A percentile compares a stretch with the other conserved stretches of the same genome.
Conservation (phyloP, 2,797 vertebrate species). For the Phataginus tricuspis region DNA sequence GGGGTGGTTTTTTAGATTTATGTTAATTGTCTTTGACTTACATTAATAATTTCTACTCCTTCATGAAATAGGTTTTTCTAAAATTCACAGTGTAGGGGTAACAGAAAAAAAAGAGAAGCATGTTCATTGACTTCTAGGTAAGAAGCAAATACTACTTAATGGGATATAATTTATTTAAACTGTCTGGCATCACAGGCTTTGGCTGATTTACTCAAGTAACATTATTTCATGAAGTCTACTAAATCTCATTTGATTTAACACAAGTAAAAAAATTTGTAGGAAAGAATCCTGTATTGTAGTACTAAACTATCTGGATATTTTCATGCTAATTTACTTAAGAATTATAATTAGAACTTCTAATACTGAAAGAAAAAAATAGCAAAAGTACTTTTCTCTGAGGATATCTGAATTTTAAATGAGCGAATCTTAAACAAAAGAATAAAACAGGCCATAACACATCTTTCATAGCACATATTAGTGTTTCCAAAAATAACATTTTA, state of each 20-base stretch:
- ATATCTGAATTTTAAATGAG: conserved; percentile 43
- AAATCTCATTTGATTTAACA: not conserved
- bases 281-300: not conserved
- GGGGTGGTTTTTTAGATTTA: not conserved
- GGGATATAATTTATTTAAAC: not conserved
- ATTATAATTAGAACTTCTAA: conserved; percentile 4
- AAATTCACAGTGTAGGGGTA: not conserved
- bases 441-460: not conserved
- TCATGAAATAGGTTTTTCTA: not conserved
- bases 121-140: not conserved
- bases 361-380: not conserved
- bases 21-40: not conserved
- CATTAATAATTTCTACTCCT: not conserved
- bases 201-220: not conserved
- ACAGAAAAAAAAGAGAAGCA: not conserved
- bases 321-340: not conserved
- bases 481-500: not conserved
- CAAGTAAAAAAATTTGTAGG: not conserved
- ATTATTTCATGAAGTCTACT: not conserved
- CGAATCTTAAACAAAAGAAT: conserved; percentile 36
- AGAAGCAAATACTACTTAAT: not conserved
- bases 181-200: not conserved
- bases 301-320: not conserved
- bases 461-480: not conserved
- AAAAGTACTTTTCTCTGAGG: not conserved